Conservation (phyloP, 1,140 invertebrate genomes). For the Conopomorpha cramerella region DNA sequence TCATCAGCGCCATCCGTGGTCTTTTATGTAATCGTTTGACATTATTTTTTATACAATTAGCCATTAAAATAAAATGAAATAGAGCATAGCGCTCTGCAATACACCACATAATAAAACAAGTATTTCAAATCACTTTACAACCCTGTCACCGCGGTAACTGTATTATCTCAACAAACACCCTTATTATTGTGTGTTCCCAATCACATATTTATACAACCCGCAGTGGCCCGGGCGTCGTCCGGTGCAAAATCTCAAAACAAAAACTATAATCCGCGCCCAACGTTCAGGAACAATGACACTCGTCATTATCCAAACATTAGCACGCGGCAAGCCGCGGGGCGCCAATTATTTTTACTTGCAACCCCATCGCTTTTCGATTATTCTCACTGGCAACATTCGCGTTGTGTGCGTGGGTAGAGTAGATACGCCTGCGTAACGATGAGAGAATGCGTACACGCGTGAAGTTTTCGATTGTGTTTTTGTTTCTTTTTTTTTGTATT, state of each 20-base stretch:
- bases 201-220: slow-evolving; percentile 22
- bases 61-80: no score
- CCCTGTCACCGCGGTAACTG: neutral
- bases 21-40: no score
- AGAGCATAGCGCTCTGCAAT: no score
- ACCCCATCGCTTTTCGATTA: slow-evolving; percentile 32
- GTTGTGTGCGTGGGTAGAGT: neutral
- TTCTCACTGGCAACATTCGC: slow-evolving; percentile 23
- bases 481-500: slow-evolving; percentile 1
- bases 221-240: slow-evolving; percentile 18
- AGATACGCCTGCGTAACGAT: no score
- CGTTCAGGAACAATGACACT: slow-evolving; percentile 25
- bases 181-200: slow-evolving; percentile 13
- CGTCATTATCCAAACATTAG: slow-evolving; percentile 52
- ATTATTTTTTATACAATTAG: no score
- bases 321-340: slow-evolving; percentile 35
- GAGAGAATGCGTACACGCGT: slow-evolving; percentile 1
- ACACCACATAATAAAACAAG: no score
- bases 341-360: slow-evolving; percentile 49
- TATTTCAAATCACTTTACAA: no score
- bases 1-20: no score
- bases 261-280: slow-evolving; percentile 23
- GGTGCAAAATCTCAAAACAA: slow-evolving; percentile 39
- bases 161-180: slow-evolving; percentile 1
- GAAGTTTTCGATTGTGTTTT: slow-evolving; percentile 1